A percentile compares a stretch with the other conserved stretches of the same genome.
These are phyloP conservation scores for Brachyptera putata DNA, from an alignment of 2,888 invertebrate genomes.

Conservation along the genomic window DNA sequence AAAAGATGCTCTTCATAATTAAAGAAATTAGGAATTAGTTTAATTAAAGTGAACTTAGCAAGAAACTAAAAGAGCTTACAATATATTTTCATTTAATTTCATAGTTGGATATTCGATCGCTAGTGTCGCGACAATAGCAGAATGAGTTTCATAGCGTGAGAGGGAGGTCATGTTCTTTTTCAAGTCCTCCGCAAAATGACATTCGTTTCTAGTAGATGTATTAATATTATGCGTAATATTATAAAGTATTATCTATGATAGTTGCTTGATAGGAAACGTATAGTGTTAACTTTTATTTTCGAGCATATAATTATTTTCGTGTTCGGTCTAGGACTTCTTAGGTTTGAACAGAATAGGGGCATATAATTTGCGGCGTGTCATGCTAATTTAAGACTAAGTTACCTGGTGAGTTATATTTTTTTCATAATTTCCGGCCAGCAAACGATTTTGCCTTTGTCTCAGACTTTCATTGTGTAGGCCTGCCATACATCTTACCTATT, in stretches of 20 bases:
- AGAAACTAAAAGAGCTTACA: too few species aligned
- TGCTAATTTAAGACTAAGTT: conserved; percentile 29
- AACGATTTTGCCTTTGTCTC: too few species aligned
- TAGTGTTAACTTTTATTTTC: not conserved
- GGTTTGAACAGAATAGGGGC: too few species aligned
- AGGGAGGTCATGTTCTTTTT: conserved; percentile 5
- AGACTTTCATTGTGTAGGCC: too few species aligned
- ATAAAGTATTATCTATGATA: conserved; percentile 24
- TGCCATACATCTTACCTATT: too few species aligned
- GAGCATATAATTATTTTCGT: too few species aligned
- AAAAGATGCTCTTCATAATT: not conserved
- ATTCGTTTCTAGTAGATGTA: conserved; percentile 12
- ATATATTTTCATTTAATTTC: too few species aligned
- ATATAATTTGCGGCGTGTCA: conserved; percentile 27
- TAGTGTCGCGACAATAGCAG: conserved; percentile 9
- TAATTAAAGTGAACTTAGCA: not conserved
- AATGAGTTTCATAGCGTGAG: not conserved
- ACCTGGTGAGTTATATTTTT: conserved; percentile 18
- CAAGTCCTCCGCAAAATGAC: conserved; percentile 22
- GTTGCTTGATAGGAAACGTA: conserved; percentile 2
- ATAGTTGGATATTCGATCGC: not conserved
- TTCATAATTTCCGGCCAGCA: conserved; percentile 31
- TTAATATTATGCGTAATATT: conserved; percentile 1
- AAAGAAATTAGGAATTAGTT: not conserved
- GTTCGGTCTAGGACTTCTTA: too few species aligned